These are phyloP conservation scores for Drosophila cardini DNA, from an alignment of 1,140 invertebrate species.

Conservation along the genomic window DNA sequence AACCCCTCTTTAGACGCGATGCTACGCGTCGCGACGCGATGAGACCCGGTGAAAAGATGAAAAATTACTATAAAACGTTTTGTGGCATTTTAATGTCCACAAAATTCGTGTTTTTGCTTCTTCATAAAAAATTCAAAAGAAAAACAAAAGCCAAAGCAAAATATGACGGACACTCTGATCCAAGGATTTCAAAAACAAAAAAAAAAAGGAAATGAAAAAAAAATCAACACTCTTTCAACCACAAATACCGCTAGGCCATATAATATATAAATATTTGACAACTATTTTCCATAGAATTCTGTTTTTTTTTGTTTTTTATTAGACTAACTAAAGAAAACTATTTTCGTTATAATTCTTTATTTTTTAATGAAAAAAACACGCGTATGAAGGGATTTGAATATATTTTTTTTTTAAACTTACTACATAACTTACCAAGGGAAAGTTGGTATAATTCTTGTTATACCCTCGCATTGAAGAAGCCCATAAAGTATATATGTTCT, in stretches of 20 bases:
- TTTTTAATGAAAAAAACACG: no score
- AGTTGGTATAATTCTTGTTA: no score
- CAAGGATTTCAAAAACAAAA: slow-evolving; percentile 4
- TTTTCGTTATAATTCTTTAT: no score
- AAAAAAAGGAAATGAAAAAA: neutral
- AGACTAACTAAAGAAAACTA: no score
- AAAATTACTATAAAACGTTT: slow-evolving; percentile 84
- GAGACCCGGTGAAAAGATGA: slow-evolving; percentile 70
- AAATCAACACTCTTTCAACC: neutral
- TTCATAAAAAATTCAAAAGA: slow-evolving; percentile 75
- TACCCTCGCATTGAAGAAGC: no score
- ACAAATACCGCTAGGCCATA: slow-evolving; percentile 7
- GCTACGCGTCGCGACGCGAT: slow-evolving; percentile 13
- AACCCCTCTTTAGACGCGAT: neutral
- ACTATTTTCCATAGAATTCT: neutral
- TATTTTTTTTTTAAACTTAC: no score
- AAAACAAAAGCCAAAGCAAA: slow-evolving; percentile 60
- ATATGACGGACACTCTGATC: slow-evolving; percentile 29
- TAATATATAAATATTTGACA: neutral
- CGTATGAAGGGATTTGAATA: no score
- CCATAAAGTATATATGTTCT: no score
- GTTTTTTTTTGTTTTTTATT: no score
- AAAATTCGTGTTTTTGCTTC: slow-evolving; percentile 54
- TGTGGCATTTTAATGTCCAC: slow-evolving; percentile 83
- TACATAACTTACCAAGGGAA: no score